phyloP scores from a whole-genome alignment of 2,888 invertebrate genomes.

The Trissoscelio sp. region DNA sequence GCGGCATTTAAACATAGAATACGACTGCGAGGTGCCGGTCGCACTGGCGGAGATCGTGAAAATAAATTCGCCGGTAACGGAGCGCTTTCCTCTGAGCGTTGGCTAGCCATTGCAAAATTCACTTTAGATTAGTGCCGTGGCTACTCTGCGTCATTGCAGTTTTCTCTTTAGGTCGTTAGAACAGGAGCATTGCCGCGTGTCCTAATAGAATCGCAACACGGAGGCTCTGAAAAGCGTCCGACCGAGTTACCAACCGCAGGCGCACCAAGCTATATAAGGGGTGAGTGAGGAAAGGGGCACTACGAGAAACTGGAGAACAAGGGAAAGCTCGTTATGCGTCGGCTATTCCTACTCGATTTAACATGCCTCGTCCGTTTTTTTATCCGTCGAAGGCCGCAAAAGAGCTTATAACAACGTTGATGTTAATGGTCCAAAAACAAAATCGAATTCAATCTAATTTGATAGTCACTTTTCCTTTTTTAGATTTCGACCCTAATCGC shows the following conservation, averaged over 20 bases:
- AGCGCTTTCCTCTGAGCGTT: slow-evolving; percentile 62
- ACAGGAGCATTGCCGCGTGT: slow-evolving; percentile 74
- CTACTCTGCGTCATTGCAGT: slow-evolving; percentile 73
- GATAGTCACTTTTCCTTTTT: slow-evolving; percentile 5
- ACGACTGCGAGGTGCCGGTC: slow-evolving; percentile 55
- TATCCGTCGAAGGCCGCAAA: slow-evolving; percentile 22
- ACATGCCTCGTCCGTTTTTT: slow-evolving; percentile 41
- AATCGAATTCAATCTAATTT: slow-evolving; percentile 48
- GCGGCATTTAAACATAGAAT: slow-evolving; percentile 66
- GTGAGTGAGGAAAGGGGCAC: slow-evolving; percentile 62
- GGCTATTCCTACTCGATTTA: slow-evolving; percentile 65
- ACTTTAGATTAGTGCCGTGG: slow-evolving; percentile 76
- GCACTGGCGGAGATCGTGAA: slow-evolving; percentile 69
- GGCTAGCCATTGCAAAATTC: slow-evolving; percentile 74
- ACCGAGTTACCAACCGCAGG: slow-evolving; percentile 67
- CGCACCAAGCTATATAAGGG: slow-evolving; percentile 52
- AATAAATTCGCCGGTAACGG: slow-evolving; percentile 73
- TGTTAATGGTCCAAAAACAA: slow-evolving; percentile 37
- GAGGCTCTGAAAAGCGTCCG: slow-evolving; percentile 69
- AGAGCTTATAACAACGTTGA: slow-evolving; percentile 44
- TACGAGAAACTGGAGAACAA: slow-evolving; percentile 64
- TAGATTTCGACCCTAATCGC: background rate
- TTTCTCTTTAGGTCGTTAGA: slow-evolving; percentile 77
- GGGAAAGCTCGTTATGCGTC: slow-evolving; percentile 65
- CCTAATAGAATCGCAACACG: slow-evolving; percentile 74